Evolutionary conservation across 2,888 invertebrate genomes (phyloP), one percentile per base, ranked within the genome.

Genomic region (Pristionchus mayeri): DNA sequence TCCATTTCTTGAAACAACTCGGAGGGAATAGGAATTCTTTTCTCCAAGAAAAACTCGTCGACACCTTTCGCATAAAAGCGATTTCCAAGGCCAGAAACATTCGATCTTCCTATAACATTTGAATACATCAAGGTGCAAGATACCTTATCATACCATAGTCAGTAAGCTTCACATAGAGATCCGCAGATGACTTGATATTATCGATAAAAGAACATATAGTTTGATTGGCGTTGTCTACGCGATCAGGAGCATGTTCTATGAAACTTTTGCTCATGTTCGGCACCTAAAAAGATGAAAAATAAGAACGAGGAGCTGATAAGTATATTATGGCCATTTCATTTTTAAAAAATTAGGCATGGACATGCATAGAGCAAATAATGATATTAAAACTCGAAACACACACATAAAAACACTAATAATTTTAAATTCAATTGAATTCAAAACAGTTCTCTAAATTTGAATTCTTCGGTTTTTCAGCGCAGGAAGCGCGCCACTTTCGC

Each of bases 1-100:
- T 89, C 87, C 86, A 92, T 89, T 85, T 92, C 90, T 83, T 89
- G 88, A 30, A 87, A 85, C 16, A 92, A 85, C 75, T 92, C 91
- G 40, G 87, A 88, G 3, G 92, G 92, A 37, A 91, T 89, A 16
- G 89, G 87, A 11, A 89, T 84, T 83, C 85, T 67, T n/a, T 86
- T 83, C 13, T 85, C 85, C 54, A 86, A 50, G 13, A 88, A 85
- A 76, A 88, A 90, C 75, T 90, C 90, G 3, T 88, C 88, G 2
- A 86, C 83, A 7, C 86, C 87, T 84, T 86, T 86, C 27, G 86
- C 21, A 54, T 88, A 88, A 48, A 86, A 88, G 40, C 87, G 87
- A n/a, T 88, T 87, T 3, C 89, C 89, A 24, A 90, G 87, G 27
- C 90, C 90, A 18, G 90, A 90, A 4, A 89, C 87, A 52, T 87